Evolutionary conservation across 1,140 invertebrate species (phyloP).

Genomic region (Diplogasteroides magnus): DNA sequence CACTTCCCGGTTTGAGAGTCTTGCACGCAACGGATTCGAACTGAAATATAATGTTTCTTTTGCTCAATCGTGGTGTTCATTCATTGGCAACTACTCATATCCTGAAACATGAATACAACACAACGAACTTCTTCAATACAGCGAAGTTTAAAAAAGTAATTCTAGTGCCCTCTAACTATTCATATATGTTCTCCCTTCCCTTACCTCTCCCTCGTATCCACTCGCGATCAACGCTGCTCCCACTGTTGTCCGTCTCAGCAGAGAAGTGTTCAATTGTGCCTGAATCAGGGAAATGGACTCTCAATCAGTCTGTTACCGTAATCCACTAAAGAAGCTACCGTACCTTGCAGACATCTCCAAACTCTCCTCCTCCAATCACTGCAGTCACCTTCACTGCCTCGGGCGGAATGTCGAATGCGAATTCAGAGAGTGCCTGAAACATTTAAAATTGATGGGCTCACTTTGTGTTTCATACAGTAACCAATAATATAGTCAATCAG

Average conservation of each 20-base stretch:
- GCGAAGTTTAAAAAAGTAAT: slow-evolving; percentile 1
- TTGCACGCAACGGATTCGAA: slow-evolving; percentile 50
- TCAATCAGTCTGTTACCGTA: too few species aligned
- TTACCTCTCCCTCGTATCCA: not conserved
- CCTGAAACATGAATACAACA: slow-evolving; percentile 21
- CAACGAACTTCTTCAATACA: slow-evolving; percentile 33
- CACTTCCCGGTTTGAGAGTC: slow-evolving; percentile 32
- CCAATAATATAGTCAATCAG: not conserved
- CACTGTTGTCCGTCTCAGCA: not conserved
- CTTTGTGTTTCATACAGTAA: not conserved
- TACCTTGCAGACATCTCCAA: slow-evolving; percentile 52
- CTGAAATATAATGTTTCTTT: slow-evolving; percentile 28
- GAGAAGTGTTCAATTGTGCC: not conserved
- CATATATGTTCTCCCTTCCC: not conserved
- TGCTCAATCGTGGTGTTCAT: too few species aligned
- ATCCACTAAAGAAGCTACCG: too few species aligned
- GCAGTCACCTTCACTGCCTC: slow-evolving; percentile 39
- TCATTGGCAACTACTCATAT: slow-evolving; percentile 15
- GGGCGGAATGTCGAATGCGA: slow-evolving; percentile 50
- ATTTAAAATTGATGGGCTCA: slow-evolving; percentile 8
- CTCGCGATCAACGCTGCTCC: not conserved
- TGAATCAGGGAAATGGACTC: too few species aligned
- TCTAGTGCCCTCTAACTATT: not conserved
- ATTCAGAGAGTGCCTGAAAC: slow-evolving; percentile 43
- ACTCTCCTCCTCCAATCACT: slow-evolving; percentile 50